phyloP scores from a whole-genome alignment of 2,797 vertebrate genomes.

The Labroides dimidiatus region DNA sequence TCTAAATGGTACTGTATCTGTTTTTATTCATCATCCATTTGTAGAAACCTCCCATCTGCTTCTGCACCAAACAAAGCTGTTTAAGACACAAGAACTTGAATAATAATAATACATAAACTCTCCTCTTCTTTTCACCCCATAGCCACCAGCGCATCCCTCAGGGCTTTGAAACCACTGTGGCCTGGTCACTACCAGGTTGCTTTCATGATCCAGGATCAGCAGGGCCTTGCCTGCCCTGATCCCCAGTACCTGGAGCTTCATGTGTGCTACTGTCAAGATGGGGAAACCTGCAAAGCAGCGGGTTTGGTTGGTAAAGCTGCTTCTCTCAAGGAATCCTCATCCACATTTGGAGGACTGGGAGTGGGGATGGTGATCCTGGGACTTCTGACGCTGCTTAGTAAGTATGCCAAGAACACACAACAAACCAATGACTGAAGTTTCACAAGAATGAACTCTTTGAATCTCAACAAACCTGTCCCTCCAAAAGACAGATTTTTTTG shows the following conservation, averaged over 20 bases:
- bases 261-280: slow-evolving; percentile 56
- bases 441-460: not conserved
- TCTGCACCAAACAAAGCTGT: no score
- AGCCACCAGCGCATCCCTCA: slow-evolving; percentile 46
- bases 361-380: slow-evolving; percentile 33
- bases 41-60: no score
- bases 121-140: not conserved
- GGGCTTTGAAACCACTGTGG: slow-evolving; percentile 37
- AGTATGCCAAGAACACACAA: slow-evolving; percentile 29
- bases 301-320: fast-evolving
- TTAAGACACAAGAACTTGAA: no score
- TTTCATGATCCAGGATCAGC: slow-evolving; percentile 60
- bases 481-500: no score
- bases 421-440: not conserved
- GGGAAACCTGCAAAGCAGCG: slow-evolving; percentile 21
- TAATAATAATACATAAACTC: not conserved
- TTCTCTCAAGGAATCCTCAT: not conserved
- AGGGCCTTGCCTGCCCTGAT: slow-evolving; percentile 61
- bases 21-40: not conserved
- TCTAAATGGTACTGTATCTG: slow-evolving; percentile 76
- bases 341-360: slow-evolving; percentile 33
- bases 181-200: slow-evolving; percentile 50
- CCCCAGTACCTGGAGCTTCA: slow-evolving; percentile 51
- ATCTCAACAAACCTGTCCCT: no score
- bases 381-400: slow-evolving; percentile 58